Base-by-base conservation (phyloP, 2,888 invertebrate species). In the Lepidocyrtinus sp. region DNA sequence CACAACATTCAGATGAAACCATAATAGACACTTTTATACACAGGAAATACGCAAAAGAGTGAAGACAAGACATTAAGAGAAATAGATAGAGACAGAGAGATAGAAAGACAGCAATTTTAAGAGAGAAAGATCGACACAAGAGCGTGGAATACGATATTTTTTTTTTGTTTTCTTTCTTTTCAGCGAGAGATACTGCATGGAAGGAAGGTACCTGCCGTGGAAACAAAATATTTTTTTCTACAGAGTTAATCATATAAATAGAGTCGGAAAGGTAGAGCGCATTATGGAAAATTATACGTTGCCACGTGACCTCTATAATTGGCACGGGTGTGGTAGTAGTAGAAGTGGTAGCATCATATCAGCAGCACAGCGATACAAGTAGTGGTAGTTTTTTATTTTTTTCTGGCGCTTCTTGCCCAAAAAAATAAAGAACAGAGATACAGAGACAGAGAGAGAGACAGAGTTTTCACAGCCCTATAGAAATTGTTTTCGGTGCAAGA, bases 231-330 rank as follows among this genome's bases (percentile, higher is more conserved):
- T 69, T 45, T 69, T 27, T 70, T 70, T 50, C 46, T 73, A 46
- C 26, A 46, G 46, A 65, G 19, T 65, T 64, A 68, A 22, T 45
- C 17, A 68, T 36, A 45, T 12, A 72, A n/a, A n/a, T 45, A 36
- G 21, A 27, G 65, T 24, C n/a, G 25, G 25, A 26, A 2, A 64
- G 64, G 9, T 64, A 24, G 65, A 55, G 64, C 55, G n/a, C 22
- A 72, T 22, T 46, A 62, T 26, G 19, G n/a, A 19, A 45, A 21
- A 15, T 45, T 27, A 7, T 3, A 24, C 9, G 21, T n/a, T 50
- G 62, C 79, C 79, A 73, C 79, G 79, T 79, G 79, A 79, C 74
- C 74, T 79, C 24, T 79, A 73, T 73, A 75, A 76, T 77, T 77
- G 79, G 74, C 73, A 79, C 79, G 79, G 79, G 79, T 79, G 69